Base-by-base conservation (phyloP, 2,797 vertebrate species). In the Spondyliosoma cantharus region DNA sequence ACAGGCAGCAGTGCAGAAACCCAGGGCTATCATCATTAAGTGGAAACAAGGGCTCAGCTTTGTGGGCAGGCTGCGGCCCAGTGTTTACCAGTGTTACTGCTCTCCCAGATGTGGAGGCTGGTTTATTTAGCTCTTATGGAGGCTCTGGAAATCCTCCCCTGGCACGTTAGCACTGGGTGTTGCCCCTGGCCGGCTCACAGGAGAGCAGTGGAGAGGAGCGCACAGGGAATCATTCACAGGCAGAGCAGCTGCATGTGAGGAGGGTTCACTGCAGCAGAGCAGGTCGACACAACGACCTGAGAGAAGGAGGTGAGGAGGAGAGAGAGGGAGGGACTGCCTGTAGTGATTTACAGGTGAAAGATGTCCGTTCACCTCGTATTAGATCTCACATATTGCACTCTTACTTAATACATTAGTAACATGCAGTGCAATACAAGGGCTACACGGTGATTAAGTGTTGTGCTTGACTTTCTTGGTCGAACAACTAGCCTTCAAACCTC, bases 131-230 rank as follows among this genome's bases (percentile, higher is more conserved):
- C 84, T 90, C 84, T 85, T 71, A 82, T 60, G 74, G 81, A 84
- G 86, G 87, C 82, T 94, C 93, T 95, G 94, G 93, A 95, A 94
- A 90, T 94, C 87, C 74, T 95, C 93, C 90, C 80, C 78, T 92
- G 91, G 92, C 94, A 94, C 89, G 77, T 93, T 91, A 86, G 76
- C 69, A 22, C 81, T 77, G 88, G 90, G 89, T 93, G 93, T 94
- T 91, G 84, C 84, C 84, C 74, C 86, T 76, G 82, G 87, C 84
- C 78, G 53, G 76, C 85, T 79, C 76, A 22, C 81, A 79, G 87
- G 80, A 85, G 85, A 83, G 62, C 62, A 45, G 65, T 12, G 25
- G 75, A 82, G 81, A 87, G 67, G 69, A 86, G 89, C 19, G 77
- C 86, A 86, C 68, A 59, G 90, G 87, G 86, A 92, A 89, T 78